phyloP scores from a whole-genome alignment of 2,888 invertebrate genomes.

The Pedicia rivosa region DNA sequence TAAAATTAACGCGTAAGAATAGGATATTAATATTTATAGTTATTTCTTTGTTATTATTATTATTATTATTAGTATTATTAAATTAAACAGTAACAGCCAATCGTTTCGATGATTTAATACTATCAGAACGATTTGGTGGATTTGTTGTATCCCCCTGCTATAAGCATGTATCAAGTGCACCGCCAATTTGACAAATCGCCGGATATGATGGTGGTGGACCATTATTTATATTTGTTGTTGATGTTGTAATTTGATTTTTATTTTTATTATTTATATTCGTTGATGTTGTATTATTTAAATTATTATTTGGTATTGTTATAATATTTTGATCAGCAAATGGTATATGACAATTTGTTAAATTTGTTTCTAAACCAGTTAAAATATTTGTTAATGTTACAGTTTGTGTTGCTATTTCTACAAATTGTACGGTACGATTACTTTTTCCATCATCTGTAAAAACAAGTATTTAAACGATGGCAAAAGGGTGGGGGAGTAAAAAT shows the following conservation, averaged over 20 bases:
- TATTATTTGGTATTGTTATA: slow-evolving; percentile 3
- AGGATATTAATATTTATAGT: not conserved
- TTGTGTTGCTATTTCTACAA: slow-evolving; percentile 31
- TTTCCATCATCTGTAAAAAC: slow-evolving; percentile 3
- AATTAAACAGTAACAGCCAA: slow-evolving; percentile 10
- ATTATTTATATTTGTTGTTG: not conserved
- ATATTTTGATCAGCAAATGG: slow-evolving; percentile 29
- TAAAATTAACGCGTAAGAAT: too few species aligned
- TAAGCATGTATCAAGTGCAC: slow-evolving; percentile 21
- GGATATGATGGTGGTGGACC: not conserved
- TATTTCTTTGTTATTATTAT: too few species aligned
- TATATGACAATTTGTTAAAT: slow-evolving; percentile 19
- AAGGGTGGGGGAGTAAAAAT: not conserved
- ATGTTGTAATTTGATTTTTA: not conserved
- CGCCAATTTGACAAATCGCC: slow-evolving; percentile 1
- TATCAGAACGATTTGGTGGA: slow-evolving; percentile 7
- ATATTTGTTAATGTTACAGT: slow-evolving; percentile 28
- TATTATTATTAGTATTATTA: too few species aligned
- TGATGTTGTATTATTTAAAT: not conserved
- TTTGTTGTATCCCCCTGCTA: slow-evolving; percentile 20
- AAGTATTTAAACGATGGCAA: not conserved
- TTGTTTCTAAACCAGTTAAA: slow-evolving; percentile 23
- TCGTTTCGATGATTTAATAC: slow-evolving; percentile 8
- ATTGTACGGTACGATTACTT: slow-evolving; percentile 20
- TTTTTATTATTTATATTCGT: not conserved